phyloP scores from a whole-genome alignment of 2,797 vertebrate genomes.

The Poecilia velifera region DNA sequence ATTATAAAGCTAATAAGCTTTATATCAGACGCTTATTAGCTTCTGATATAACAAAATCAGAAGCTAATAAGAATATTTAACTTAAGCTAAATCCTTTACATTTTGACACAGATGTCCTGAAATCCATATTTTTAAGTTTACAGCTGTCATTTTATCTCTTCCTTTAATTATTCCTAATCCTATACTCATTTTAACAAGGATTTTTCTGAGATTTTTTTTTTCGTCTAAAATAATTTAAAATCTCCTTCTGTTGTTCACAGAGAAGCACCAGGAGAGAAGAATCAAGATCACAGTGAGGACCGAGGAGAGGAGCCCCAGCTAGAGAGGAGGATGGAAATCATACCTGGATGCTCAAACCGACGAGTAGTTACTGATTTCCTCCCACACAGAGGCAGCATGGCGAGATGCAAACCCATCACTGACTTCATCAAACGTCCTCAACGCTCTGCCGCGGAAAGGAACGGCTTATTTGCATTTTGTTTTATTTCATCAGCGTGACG shows the following conservation, averaged over 20 bases:
- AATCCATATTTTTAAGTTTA: neutral
- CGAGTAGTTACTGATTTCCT: neutral
- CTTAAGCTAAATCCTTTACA: neutral
- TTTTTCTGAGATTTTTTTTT: neutral
- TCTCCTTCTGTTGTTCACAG: slow-evolving; percentile 23
- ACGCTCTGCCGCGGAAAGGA: neutral
- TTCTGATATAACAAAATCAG: neutral
- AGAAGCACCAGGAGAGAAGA: slow-evolving; percentile 41
- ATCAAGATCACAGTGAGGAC: slow-evolving; percentile 46
- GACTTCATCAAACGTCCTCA: neutral
- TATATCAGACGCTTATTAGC: too few relatives aligned
- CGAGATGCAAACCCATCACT: neutral
- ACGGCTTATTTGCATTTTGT: neutral
- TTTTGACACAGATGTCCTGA: neutral
- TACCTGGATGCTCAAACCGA: neutral
- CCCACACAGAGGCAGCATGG: slow-evolving; percentile 5
- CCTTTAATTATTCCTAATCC: neutral
- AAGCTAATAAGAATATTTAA: neutral
- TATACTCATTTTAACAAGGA: neutral
- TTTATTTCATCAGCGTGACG: neutral
- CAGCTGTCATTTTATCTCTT: neutral
- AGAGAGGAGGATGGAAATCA: slow-evolving; percentile 7
- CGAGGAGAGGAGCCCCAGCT: slow-evolving; percentile 39
- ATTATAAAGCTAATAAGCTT: too few relatives aligned
- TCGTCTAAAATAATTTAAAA: neutral